Conservation (phyloP, 1,140 invertebrate species). For the Bombus waltoni region DNA sequence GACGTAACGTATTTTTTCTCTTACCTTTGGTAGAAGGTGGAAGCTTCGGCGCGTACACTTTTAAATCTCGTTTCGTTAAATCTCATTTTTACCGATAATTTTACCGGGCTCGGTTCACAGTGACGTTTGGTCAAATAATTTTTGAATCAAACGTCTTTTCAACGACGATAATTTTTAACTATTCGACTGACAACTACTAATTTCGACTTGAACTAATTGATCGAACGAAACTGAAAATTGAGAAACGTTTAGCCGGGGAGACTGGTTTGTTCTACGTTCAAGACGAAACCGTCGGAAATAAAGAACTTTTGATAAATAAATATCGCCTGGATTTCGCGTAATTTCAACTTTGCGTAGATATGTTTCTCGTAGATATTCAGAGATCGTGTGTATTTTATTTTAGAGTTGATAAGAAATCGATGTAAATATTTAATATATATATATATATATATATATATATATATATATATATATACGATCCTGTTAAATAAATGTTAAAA, state of each 20-base stretch:
- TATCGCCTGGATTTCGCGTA: not conserved
- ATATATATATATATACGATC: not conserved
- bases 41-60: not conserved
- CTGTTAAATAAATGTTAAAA: not conserved
- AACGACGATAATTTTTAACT: not conserved
- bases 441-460: not conserved
- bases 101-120: fast-evolving
- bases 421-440: not conserved
- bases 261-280: not conserved
- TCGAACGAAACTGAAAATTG: not conserved
- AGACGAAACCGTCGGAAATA: not conserved
- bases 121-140: no score
- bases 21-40: no score
- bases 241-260: not conserved
- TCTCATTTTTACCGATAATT: no score
- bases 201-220: no score
- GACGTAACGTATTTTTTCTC: not conserved
- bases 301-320: not conserved
- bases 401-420: not conserved
- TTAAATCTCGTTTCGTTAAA: not conserved
- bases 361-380: not conserved
- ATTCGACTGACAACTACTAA: no score
- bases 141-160: not conserved
- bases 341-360: not conserved
- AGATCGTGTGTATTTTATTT: not conserved